A percentile compares a stretch with the other conserved stretches of the same genome.
These are phyloP conservation scores for Hydrophis major DNA, from an alignment of 2,797 vertebrate genomes.

Conservation along the genomic window DNA sequence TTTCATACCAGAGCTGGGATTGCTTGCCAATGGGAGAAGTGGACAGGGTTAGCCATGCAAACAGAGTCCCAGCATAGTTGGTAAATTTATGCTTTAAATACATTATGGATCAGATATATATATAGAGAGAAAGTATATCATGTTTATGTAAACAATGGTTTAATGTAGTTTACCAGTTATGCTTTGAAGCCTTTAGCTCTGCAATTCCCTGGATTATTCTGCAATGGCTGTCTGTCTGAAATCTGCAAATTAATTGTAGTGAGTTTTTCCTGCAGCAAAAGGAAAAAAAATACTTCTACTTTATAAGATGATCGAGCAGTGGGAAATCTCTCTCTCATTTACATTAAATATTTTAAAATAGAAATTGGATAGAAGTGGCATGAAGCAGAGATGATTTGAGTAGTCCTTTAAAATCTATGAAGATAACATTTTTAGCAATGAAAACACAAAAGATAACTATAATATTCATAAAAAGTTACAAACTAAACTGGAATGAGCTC, in stretches of 20 bases:
- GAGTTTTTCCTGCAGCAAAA: neutral
- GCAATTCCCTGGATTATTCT: neutral
- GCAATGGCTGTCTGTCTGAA: neutral
- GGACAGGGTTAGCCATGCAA: neutral
- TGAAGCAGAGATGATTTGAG: neutral
- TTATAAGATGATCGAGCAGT: neutral
- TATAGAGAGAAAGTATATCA: neutral
- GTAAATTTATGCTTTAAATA: neutral
- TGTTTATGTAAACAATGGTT: neutral
- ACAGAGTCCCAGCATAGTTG: neutral
- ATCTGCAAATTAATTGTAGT: neutral
- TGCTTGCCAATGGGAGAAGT: neutral
- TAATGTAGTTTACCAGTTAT: neutral
- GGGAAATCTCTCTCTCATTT: neutral
- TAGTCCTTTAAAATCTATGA: neutral
- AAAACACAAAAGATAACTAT: neutral
- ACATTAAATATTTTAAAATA: neutral
- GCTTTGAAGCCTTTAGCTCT: neutral
- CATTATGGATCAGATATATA: neutral
- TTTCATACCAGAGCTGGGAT: neutral
- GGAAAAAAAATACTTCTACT: neutral
- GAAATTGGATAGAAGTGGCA: neutral
- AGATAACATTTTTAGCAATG: neutral
- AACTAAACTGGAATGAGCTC: neutral
- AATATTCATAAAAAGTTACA: neutral